Evolutionary conservation across 2,113 vertebrate genomes (phyloP), one percentile per base, ranked within the genome.

Genomic region (Trogon surrucura): DNA sequence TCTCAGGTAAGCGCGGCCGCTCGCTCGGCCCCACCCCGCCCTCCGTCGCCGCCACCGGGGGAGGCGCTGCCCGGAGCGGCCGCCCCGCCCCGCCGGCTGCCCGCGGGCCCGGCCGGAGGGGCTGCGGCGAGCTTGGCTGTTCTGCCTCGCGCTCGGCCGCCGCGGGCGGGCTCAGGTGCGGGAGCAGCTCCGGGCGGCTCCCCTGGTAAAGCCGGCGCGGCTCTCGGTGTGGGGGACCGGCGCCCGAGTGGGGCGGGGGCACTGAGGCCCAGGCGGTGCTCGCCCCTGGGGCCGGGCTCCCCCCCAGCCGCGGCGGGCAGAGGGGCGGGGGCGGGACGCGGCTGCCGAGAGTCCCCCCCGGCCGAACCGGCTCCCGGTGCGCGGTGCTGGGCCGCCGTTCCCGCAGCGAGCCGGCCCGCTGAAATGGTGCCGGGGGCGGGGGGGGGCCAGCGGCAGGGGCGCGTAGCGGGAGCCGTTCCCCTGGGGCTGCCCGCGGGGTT

Each of bases 331-430:
- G 54, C 3, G 61, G n/a, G n/a, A 3, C 19, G 1, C n/a, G n/a
- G 62, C 3, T 4, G 48, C 6, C 3, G 45, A 15, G 36, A 36
- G 36, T 36, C 1, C 10, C 13, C 29, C 22, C 5, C 13, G 3
- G n/a, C 48, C 48, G 34, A 4, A 5, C 1, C 3, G 54, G 20
- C 56, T 2, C 25, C 38, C 29, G 36, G 36, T 2, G n/a, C 3
- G 44, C 18, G 3, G 38, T 5, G 27, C 41, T 16, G 4, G 57
- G 57, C 23, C 2, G 48, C 18, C 36, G 36, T 36, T 36, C 36
- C 36, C 36, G 36, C 36, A 36, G 36, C 36, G 36, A 36, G 36
- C 36, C 36, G 36, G 36, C 36, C 36, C 36, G 36, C 36, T 36
- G 36, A 36, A 36, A 36, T 36, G 36, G 36, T 36, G 36, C 36